Percentiles rank a stretch among this genome's conserved stretches.
Conservation (phyloP, 1,140 invertebrate genomes). For the Drosophila kohkoa region DNA sequence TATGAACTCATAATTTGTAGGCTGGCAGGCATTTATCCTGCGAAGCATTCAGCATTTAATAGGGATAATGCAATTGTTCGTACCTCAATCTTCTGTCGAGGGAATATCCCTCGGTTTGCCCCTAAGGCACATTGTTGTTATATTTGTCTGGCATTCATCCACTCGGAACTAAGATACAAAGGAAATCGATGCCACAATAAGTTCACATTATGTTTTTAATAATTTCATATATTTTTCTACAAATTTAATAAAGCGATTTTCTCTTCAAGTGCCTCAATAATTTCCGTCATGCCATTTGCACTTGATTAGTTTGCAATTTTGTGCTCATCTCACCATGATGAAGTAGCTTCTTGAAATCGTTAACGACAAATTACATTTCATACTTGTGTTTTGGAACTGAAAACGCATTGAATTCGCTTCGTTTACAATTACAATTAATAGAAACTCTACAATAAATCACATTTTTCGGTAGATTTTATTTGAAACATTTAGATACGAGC, state of each 20-base stretch:
- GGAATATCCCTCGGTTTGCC: slow-evolving; percentile 28
- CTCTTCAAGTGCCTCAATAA: slow-evolving; percentile 20
- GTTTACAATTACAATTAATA: no score
- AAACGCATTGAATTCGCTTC: no score
- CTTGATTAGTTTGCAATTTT: neutral
- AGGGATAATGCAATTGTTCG: slow-evolving; percentile 64
- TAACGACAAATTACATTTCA: no score
- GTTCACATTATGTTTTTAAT: slow-evolving; percentile 35
- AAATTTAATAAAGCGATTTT: slow-evolving; percentile 47
- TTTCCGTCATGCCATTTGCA: neutral
- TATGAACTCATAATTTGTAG: slow-evolving; percentile 67
- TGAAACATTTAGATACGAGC: no score
- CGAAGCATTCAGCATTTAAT: slow-evolving; percentile 65
- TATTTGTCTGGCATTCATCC: slow-evolving; percentile 37
- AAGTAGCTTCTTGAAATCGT: no score
- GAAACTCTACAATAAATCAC: no score
- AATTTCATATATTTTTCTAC: slow-evolving; percentile 5
- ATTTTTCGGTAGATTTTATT: no score
- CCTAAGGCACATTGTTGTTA: slow-evolving; percentile 39
- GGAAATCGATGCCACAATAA: slow-evolving; percentile 40
- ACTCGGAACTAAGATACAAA: slow-evolving; percentile 39
- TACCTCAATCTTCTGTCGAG: slow-evolving; percentile 39
- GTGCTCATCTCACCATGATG: neutral
- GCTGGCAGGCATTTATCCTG: slow-evolving; percentile 60
- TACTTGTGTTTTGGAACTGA: no score